These are phyloP conservation scores for Pelodytes ibericus DNA, from an alignment of 2,797 vertebrate species.

Conservation along the genomic window DNA sequence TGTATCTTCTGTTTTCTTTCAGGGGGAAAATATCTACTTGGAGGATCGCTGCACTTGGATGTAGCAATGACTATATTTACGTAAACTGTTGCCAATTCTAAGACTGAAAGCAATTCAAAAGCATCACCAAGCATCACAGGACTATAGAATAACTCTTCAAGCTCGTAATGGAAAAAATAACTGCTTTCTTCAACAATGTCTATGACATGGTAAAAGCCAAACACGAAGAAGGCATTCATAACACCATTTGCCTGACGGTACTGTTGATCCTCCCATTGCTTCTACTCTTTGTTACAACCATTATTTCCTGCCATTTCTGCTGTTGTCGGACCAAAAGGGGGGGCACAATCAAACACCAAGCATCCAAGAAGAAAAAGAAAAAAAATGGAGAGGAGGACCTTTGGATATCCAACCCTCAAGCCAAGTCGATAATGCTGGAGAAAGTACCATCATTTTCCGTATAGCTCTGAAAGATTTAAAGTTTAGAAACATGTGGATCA, in stretches of 20 bases:
- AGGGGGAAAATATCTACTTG: not conserved
- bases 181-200: constrained; percentile 79
- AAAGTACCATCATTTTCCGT: constrained; percentile 75
- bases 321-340: constrained; percentile 76
- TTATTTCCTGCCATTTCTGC: constrained; percentile 92
- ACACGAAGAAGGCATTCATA: constrained; percentile 86
- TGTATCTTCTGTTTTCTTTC: not conserved
- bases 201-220: constrained; percentile 80
- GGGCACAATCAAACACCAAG: constrained; percentile 53
- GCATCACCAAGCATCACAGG: not conserved
- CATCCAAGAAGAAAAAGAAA: constrained; percentile 77
- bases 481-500: not conserved
- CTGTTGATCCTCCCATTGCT: constrained; percentile 83
- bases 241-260: constrained; percentile 85
- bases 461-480: constrained; percentile 53
- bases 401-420: constrained; percentile 89
- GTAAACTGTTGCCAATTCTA: not conserved
- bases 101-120: not conserved
- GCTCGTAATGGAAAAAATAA: constrained; percentile 71
- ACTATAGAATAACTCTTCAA: not conserved
- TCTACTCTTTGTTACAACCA: constrained; percentile 74
- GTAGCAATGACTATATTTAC: not conserved
- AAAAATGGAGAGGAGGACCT: constrained; percentile 83
- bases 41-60: not conserved
- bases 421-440: constrained; percentile 83